These are phyloP conservation scores for Pyrrhura leucotis DNA, from an alignment of 2,797 vertebrate species.

Conservation along the genomic window DNA sequence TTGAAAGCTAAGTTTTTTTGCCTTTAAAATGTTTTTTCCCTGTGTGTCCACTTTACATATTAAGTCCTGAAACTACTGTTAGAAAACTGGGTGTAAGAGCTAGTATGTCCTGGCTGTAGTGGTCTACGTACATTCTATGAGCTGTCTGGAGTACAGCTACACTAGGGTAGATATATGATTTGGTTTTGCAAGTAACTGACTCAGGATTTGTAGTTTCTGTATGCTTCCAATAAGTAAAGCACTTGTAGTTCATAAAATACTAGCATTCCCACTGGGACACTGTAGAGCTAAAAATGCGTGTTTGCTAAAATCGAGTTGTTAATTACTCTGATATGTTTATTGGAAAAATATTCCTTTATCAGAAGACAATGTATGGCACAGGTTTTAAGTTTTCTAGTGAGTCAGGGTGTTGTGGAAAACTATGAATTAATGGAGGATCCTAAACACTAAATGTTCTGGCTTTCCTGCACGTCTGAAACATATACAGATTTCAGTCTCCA, in stretches of 20 bases:
- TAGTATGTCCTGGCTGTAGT: not conserved
- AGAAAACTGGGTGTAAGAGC: not conserved
- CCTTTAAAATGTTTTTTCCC: not conserved
- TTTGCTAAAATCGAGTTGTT: not conserved
- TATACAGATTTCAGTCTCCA: accelerated
- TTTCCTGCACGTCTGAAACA: not conserved
- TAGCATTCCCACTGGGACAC: not conserved
- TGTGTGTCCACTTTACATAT: not conserved
- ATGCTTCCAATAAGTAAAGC: not conserved
- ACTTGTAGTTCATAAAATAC: not conserved
- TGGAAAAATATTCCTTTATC: not conserved
- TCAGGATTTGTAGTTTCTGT: not conserved
- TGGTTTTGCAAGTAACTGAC: not conserved
- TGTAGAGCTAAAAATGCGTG: not conserved
- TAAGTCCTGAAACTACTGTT: not conserved
- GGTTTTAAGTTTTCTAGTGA: not conserved
- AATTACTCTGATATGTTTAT: not conserved
- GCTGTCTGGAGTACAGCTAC: not conserved
- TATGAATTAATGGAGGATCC: accelerated
- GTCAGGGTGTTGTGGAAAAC: not conserved
- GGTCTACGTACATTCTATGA: not conserved
- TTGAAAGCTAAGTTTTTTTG: not conserved
- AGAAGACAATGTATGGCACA: not conserved
- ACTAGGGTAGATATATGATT: not conserved
- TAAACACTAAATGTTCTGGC: not conserved